phyloP scores from a whole-genome alignment of 2,888 invertebrate species.

The Mactromeris polynyma region DNA sequence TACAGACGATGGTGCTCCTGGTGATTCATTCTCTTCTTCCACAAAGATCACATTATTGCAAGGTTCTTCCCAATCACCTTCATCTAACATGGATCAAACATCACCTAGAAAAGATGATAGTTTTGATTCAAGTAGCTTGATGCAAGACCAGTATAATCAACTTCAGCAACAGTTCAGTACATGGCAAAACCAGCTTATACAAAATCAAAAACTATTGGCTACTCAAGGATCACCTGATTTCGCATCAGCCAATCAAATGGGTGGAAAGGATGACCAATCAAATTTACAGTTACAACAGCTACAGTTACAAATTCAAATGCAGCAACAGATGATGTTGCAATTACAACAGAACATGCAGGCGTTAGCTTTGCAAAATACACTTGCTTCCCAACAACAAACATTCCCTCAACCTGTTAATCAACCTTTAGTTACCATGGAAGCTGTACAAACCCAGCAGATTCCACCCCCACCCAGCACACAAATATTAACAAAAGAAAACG shows the following conservation, averaged over 20 bases:
- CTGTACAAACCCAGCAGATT: conserved; percentile 34
- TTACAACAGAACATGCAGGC: conserved; percentile 78
- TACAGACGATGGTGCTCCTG: conserved; percentile 39
- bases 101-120: conserved; percentile 57
- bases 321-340: conserved; percentile 79
- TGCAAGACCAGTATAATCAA: conserved; percentile 79
- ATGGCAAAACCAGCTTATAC: conserved; percentile 84
- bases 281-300: conserved; percentile 78
- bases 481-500: conserved; percentile 46
- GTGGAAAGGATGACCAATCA: conserved; percentile 70
- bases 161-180: conserved; percentile 81
- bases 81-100: conserved; percentile 30
- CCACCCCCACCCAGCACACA: conserved; percentile 35
- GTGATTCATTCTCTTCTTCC: conserved; percentile 57
- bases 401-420: conserved; percentile 30
- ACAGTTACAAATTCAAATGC: conserved; percentile 78
- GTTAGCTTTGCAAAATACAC: conserved; percentile 69
- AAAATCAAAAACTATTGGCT: conserved; percentile 82
- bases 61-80: conserved; percentile 15
- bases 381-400: conserved; percentile 38
- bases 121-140: conserved; percentile 50
- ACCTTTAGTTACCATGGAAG: conserved; percentile 35
- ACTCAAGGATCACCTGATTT: conserved; percentile 55
- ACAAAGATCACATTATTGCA: conserved; percentile 58
- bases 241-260: conserved; percentile 49